phyloP scores from a whole-genome alignment of 2,888 invertebrate genomes.

The Scaptomyza reducta region DNA sequence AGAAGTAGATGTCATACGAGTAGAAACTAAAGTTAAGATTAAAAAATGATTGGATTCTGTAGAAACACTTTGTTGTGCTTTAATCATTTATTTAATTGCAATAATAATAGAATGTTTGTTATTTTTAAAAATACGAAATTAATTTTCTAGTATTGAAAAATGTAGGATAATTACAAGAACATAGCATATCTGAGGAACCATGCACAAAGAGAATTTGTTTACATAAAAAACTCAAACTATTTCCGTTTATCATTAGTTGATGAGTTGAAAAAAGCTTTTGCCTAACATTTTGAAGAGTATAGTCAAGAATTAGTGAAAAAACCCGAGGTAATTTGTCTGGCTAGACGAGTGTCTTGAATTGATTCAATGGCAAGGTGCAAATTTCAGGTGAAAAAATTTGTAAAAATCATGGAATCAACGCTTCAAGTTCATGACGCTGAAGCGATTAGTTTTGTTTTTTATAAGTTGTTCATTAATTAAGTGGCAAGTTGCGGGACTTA shows the following conservation, averaged over 20 bases:
- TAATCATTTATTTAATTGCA: too few species aligned
- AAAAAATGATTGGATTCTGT: too few species aligned
- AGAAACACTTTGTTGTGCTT: too few species aligned
- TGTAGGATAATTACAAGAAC: background rate
- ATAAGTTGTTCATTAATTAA: conserved; percentile 43
- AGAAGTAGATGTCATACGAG: too few species aligned
- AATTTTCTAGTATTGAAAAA: background rate
- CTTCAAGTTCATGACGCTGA: conserved; percentile 62
- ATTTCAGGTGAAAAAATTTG: conserved; percentile 19
- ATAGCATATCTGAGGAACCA: background rate
- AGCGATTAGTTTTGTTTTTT: conserved; percentile 51
- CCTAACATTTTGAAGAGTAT: background rate
- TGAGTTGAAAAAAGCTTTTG: conserved; percentile 20
- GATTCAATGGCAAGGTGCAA: conserved; percentile 31
- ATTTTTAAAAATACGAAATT: too few species aligned
- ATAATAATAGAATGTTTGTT: too few species aligned
- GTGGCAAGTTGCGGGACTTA: conserved; percentile 30
- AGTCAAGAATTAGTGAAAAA: conserved; percentile 7
- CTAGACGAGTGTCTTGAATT: conserved; percentile 22
- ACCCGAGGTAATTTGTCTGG: conserved; percentile 10
- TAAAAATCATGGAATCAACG: conserved; percentile 32
- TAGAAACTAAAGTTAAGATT: too few species aligned
- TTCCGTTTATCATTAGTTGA: conserved; percentile 24
- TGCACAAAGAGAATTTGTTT: background rate
- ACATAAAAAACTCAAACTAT: background rate